Evolutionary conservation across 2,113 vertebrate genomes (phyloP).

Genomic region (Siphamia tubifer): DNA sequence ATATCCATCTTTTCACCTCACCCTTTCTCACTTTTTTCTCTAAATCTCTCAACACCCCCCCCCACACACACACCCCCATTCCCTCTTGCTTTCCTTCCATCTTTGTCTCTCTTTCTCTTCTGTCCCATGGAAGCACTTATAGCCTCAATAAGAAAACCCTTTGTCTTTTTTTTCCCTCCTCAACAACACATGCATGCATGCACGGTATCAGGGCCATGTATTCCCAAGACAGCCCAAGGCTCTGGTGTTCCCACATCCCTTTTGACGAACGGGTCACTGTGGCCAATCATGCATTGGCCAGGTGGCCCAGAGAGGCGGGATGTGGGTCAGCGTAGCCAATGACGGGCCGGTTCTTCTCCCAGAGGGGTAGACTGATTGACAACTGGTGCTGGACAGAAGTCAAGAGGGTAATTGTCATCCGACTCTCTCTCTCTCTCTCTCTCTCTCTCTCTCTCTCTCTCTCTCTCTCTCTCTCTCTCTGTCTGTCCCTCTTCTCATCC

Average conservation of each 20-base stretch:
- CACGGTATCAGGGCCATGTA: constrained; percentile 72
- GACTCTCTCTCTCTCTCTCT: constrained; percentile 45
- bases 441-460: constrained; percentile 37
- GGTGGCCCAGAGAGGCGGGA: constrained; percentile 67
- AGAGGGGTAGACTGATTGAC: constrained; percentile 64
- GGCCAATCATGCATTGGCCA: constrained; percentile 76
- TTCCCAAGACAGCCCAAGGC: constrained; percentile 64
- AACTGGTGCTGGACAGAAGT: constrained; percentile 74
- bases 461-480: constrained; percentile 40
- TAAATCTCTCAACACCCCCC: neutral
- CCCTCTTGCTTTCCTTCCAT: neutral
- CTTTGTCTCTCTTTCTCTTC: constrained; percentile 10
- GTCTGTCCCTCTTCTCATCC: constrained; percentile 37
- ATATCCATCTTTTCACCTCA: neutral
- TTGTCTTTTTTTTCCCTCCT: constrained; percentile 52
- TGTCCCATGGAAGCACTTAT: constrained; percentile 39
- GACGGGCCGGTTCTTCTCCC: constrained; percentile 27
- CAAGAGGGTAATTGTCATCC: constrained; percentile 73
- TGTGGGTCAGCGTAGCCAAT: constrained; percentile 60
- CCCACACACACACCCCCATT: neutral
- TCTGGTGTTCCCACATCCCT: constrained; percentile 69
- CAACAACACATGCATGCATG: constrained; percentile 59
- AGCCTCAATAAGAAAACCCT: constrained; percentile 48
- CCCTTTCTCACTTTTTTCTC: neutral
- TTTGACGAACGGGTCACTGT: constrained; percentile 70